Evolutionary conservation across 2,797 vertebrate species (phyloP).

Genomic region (Phalanger gymnotis): DNA sequence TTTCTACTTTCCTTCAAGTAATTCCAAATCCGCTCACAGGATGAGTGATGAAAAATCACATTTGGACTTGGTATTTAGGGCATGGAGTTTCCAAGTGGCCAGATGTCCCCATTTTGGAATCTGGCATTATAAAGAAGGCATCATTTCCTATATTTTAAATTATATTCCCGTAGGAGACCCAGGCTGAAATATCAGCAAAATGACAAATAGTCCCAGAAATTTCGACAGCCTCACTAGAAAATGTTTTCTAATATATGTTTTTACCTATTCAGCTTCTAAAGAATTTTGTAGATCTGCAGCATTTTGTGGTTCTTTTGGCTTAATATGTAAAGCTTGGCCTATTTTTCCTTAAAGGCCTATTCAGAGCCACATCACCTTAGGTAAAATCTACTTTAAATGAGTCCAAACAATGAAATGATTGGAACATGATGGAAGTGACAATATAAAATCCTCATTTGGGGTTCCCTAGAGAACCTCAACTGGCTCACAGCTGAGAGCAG

Average conservation of each 20-base stretch:
- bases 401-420: background rate
- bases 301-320: slow-evolving; percentile 16
- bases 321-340: slow-evolving; percentile 28
- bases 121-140: slow-evolving; percentile 31
- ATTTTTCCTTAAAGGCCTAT: slow-evolving; percentile 31
- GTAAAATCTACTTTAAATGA: slow-evolving; percentile 44
- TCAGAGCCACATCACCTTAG: slow-evolving; percentile 23
- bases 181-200: slow-evolving; percentile 52
- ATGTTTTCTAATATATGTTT: slow-evolving; percentile 13
- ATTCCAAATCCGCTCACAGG: slow-evolving; percentile 65
- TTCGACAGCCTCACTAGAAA: slow-evolving; percentile 46
- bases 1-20: slow-evolving; percentile 64
- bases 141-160: slow-evolving; percentile 56
- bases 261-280: slow-evolving; percentile 42
- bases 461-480: slow-evolving; percentile 28
- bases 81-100: slow-evolving; percentile 39
- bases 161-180: slow-evolving; percentile 29
- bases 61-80: slow-evolving; percentile 54
- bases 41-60: slow-evolving; percentile 57
- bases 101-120: slow-evolving; percentile 49
- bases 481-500: slow-evolving; percentile 16
- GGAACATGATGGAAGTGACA: slow-evolving; percentile 8
- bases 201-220: slow-evolving; percentile 51
- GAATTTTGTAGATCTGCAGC: slow-evolving; percentile 27
- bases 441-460: slow-evolving; percentile 38